Base-by-base conservation (phyloP, 2,113 vertebrate genomes). In the Collichthys lucidus region DNA sequence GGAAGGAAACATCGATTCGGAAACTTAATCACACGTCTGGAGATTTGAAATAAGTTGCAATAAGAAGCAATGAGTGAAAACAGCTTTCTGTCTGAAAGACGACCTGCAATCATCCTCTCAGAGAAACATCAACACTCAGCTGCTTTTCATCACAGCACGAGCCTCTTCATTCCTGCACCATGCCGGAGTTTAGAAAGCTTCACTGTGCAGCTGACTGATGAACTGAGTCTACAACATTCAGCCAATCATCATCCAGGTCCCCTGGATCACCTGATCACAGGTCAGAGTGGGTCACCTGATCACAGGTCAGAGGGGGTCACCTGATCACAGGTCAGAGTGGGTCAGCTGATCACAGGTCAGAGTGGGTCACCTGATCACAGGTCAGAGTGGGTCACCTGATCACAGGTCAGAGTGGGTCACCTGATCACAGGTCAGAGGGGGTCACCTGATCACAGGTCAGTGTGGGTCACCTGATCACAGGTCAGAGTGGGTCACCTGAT, bases 101-200 rank as follows among this genome's bases (percentile, higher is more conserved):
- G 46, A 80, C 59, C 71, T 60, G 59, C 60, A 70, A 65, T 84
- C 77, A 75, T 75, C 77, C 65, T 75, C 52, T 75, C 4, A 0
- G 40, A 46, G 55, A 57, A 63, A 70, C 22, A 70, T 44, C 59
- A 60, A 75, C 64, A 40, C 63, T 35, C 1, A 71, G 22, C 20
- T 72, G 10, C 60, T 42, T 52, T 57, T 57, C 40, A 77, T 44
- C 44, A 44, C 46, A 7, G 16, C 26, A 3, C 1, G 62, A 46
- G 50, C 66, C 19, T 5, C 65, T 50, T 62, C 26, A 9, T 35
- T 0, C 4, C 9, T 22, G 22, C 17, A 11, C 49, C 7, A 47
- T 12, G 42, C 22, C 17, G 66, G 52, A 22, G 52, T n/a, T 24
- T 14, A 26, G 2, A 24, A 2, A 24, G 53, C 55, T 59, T 24